Evolutionary conservation across 2,888 invertebrate species (phyloP), one percentile per base, ranked within the genome.

Genomic region (Philereme transversata): DNA sequence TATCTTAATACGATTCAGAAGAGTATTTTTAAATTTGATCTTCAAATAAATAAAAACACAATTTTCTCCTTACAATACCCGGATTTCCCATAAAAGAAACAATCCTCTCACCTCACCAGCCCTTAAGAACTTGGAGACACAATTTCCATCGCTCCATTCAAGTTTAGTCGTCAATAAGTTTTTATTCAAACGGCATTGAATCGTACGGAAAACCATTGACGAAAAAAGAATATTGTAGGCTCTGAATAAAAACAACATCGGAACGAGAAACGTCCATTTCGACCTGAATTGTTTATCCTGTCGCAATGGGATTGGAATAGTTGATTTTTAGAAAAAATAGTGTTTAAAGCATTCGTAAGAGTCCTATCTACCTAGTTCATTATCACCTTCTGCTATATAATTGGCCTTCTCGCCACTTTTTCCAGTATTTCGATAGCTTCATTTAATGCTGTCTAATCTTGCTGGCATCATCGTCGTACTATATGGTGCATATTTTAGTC

Each of bases 171-270:
- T 60, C 69, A 57, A 68, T 70, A 72, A 74, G 62, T 73, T 72
- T 76, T 74, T 76, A 70, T 73, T 70, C 65, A 60, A 69, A 66
- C 69, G 63, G 69, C 73, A 78, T 81, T 74, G 75, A 77, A 81
- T 77, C 67, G 68, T 48, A 55, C 58, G 70, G 60, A 62, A 66
- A 64, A 60, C 67, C 64, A 57, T 61, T 51, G 57, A 51, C 60
- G 67, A 68, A 76, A 73, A 77, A 64, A 67, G 69, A 74, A 76
- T 73, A 73, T 75, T 68, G 75, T 67, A 71, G 67, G 72, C 69
- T 73, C 52, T 64, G 60, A 64, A 68, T 63, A 65, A 68, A 68
- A 64, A 58, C 61, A 65, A 65, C 55, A 52, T 49, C 1, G 57
- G 50, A 46, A 51, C 56, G 46, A 55, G 59, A 41, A 59, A 56